phyloP scores from a whole-genome alignment of 2,888 invertebrate species.

The Tetramorium bicarinatum region DNA sequence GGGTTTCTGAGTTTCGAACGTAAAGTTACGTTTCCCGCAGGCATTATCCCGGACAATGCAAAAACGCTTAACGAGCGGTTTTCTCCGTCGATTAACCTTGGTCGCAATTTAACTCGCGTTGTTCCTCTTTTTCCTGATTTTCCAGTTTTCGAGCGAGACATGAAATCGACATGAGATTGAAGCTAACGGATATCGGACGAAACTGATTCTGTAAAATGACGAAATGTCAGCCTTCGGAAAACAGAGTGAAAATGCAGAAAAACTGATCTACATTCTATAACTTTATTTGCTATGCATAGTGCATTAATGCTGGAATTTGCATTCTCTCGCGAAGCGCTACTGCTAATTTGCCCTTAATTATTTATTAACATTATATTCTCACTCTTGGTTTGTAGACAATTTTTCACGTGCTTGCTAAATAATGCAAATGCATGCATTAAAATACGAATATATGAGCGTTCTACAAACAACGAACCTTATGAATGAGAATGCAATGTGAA shows the following conservation, averaged over 20 bases:
- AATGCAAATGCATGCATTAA: slow-evolving; percentile 31
- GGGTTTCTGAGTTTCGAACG: background rate
- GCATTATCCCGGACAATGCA: slow-evolving; percentile 10
- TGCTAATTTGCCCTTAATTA: slow-evolving; percentile 3
- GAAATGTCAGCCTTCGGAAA: background rate
- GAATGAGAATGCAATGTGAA: background rate
- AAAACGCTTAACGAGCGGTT: slow-evolving; percentile 17
- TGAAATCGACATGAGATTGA: background rate
- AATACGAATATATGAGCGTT: background rate
- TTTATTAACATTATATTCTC: background rate
- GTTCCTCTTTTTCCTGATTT: slow-evolving; percentile 6
- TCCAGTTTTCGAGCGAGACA: background rate
- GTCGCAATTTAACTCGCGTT: background rate
- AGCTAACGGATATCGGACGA: background rate
- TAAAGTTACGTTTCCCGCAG: slow-evolving; percentile 5
- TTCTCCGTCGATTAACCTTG: slow-evolving; percentile 24
- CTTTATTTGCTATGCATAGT: background rate
- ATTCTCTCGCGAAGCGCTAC: background rate
- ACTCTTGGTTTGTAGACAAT: background rate
- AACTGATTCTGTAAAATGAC: background rate
- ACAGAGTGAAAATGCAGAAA: background rate
- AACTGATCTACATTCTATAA: background rate
- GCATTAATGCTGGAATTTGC: background rate
- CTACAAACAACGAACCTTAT: slow-evolving; percentile 11
- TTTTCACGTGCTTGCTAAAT: slow-evolving; percentile 2